phyloP scores from a whole-genome alignment of 2,113 vertebrate species.

The Recurvirostra avosetta region DNA sequence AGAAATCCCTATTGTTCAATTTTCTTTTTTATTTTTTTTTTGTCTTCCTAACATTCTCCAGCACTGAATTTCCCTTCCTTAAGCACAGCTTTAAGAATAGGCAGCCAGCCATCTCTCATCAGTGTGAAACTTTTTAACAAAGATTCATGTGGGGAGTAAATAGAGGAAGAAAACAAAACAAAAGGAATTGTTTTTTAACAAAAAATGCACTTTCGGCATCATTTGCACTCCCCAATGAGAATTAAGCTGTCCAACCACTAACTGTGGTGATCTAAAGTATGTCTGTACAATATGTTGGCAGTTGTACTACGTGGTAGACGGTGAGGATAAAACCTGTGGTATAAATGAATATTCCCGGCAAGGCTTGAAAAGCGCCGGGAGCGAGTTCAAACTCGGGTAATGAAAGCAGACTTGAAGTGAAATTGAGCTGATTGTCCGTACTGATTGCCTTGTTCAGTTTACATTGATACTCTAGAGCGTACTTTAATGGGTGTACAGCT shows the following conservation, averaged over 20 bases:
- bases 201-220: background rate
- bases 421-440: background rate
- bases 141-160: background rate
- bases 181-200: background rate
- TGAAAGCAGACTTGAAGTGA: background rate
- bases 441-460: background rate
- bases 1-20: background rate
- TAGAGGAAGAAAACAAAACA: background rate
- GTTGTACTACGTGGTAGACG: background rate
- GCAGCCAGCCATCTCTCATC: background rate
- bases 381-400: background rate
- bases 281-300: background rate
- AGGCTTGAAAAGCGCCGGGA: background rate
- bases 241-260: background rate
- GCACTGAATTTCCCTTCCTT: background rate
- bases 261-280: background rate
- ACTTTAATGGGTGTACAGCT: background rate
- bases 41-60: background rate
- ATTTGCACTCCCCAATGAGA: background rate
- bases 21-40: background rate
- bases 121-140: background rate
- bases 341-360: background rate
- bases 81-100: background rate
- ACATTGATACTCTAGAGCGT: fast-evolving
- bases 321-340: background rate